phyloP scores from a whole-genome alignment of 2,113 vertebrate species.

The Erpornis zantholeuca region DNA sequence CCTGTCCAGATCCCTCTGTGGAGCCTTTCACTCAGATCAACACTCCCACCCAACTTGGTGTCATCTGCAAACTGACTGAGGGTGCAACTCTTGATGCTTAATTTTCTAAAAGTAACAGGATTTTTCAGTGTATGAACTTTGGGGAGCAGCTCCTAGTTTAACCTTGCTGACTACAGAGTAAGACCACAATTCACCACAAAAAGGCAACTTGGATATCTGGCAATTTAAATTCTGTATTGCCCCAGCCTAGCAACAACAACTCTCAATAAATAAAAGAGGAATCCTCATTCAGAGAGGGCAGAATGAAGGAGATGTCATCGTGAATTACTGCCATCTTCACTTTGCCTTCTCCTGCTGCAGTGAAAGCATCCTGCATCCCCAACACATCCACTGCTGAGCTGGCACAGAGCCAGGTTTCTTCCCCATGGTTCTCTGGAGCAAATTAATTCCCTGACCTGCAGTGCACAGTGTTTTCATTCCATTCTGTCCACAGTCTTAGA shows the following conservation, averaged over 20 bases:
- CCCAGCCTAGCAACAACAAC: neutral
- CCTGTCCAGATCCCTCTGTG: neutral
- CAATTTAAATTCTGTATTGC: neutral
- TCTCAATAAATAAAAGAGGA: neutral
- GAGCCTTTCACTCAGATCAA: neutral
- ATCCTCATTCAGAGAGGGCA: neutral
- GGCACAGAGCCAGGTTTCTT: neutral
- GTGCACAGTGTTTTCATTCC: neutral
- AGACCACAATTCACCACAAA: neutral
- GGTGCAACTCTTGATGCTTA: neutral
- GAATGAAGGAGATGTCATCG: neutral
- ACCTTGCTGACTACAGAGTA: neutral
- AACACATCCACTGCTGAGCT: neutral
- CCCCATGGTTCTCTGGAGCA: neutral
- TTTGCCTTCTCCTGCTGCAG: neutral
- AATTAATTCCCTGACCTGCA: constrained; percentile 6
- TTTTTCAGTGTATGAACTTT: neutral
- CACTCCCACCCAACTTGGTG: neutral
- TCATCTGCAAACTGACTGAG: neutral
- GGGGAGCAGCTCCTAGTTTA: neutral
- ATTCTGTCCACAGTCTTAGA: neutral
- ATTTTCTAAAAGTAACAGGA: neutral
- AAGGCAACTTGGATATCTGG: neutral
- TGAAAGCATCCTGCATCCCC: neutral
- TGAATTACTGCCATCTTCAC: neutral